Base-by-base conservation (phyloP, 1,140 invertebrate genomes). In the Zophobas morio region DNA sequence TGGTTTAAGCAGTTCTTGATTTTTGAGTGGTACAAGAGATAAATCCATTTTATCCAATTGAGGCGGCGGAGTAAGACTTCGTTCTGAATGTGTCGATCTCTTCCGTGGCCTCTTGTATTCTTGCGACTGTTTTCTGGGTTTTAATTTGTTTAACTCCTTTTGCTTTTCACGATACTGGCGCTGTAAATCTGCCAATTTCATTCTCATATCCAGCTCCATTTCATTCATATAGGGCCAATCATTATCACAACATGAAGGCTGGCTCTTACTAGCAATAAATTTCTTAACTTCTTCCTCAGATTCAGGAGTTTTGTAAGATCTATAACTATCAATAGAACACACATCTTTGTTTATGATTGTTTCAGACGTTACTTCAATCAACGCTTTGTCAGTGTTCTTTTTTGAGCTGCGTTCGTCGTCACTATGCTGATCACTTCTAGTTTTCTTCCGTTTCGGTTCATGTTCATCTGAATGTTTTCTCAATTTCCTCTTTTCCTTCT, bases 151-250 rank as follows among this genome's bases (percentile, higher is more conserved):
- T 1, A 96, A 85, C 85, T 96, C 94, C 66, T 90, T 91, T 84
- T 96, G 93, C 84, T 95, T 96, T 82, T 96, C 94, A 76, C 91
- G 91, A 84, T 95, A 96, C 80, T 94, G 91, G 54, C 92, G 88
- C 81, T 96, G 94, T 39, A 97, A 88, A 47, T 96, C 94, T 0
- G 94, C 94, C 73, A 96, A 83, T 49, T 91, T 89, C 84, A 93
- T 90, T 36, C 94, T 88, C 93, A 96, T 96, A 81, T 94, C 92
- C 76, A 93, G 86, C 84, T 96, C 94, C 84, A 93, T 91, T 0
- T 92, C 90, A 84, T 93, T 93, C 85, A 94, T 94, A 8, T 89
- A 88, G 0, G 89, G 88, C 87, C 88, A 90, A 36, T 90, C 88
- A 1, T 83, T 85, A 36, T 87, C 85, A 72, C 85, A 83, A 54